Evolutionary conservation across 2,797 vertebrate genomes (phyloP).

Genomic region (Phrynocephalus forsythii): DNA sequence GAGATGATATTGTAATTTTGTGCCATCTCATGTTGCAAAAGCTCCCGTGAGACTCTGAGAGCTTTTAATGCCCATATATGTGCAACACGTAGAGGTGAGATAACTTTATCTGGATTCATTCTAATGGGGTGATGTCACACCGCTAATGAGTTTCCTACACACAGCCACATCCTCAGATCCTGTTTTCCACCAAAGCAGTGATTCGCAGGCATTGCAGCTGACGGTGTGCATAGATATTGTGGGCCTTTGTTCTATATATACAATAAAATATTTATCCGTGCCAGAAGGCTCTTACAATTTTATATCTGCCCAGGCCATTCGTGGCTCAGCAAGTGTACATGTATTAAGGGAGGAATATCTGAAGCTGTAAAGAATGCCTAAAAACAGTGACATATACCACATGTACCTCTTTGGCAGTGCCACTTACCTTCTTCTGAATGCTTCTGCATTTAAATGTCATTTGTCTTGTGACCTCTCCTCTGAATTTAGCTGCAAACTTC

Average conservation of each 20-base stretch:
- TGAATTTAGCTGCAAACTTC: neutral
- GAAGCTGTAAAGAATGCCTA: neutral
- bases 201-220: constrained; percentile 1
- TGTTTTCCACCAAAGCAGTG: fast-evolving
- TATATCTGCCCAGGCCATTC: neutral
- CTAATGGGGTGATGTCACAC: constrained; percentile 45
- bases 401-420: neutral
- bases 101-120: constrained; percentile 61
- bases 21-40: neutral
- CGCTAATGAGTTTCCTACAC: neutral
- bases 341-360: neutral
- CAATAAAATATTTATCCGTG: constrained; percentile 20
- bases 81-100: constrained; percentile 52
- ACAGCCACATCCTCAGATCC: neutral
- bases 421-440: neutral
- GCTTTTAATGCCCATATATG: constrained; percentile 35
- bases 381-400: neutral
- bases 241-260: constrained; percentile 31
- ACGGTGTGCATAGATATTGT: fast-evolving
- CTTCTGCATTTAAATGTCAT: neutral
- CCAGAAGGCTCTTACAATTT: neutral
- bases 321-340: neutral
- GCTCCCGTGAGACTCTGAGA: constrained; percentile 20
- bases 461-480: no score
- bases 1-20: constrained; percentile 17